These are phyloP conservation scores for Pseudomugil tenellus DNA, from an alignment of 2,797 vertebrate species.

Conservation along the genomic window DNA sequence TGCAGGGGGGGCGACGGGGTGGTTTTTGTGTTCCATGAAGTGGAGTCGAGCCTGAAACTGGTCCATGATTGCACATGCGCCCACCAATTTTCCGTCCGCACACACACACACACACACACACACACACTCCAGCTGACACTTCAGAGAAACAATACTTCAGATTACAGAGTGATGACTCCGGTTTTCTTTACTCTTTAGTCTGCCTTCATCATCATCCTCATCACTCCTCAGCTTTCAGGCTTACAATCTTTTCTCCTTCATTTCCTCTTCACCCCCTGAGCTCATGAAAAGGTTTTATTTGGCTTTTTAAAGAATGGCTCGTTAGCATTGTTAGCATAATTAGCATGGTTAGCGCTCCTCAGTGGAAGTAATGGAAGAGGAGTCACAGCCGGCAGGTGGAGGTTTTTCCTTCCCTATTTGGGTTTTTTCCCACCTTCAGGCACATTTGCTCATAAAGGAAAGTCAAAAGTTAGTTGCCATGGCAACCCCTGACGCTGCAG, in stretches of 20 bases:
- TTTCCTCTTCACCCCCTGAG: neutral
- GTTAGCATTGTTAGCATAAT: constrained; percentile 36
- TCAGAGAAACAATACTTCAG: neutral
- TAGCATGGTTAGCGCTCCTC: constrained; percentile 38
- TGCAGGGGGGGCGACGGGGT: neutral
- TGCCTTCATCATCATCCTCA: constrained; percentile 4
- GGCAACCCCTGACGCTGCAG: constrained; percentile 37
- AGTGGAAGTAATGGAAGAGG: constrained; percentile 11
- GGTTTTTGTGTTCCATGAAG: neutral
- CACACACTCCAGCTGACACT: constrained; percentile 11
- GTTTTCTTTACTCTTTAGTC: neutral
- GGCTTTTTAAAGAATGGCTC: constrained; percentile 7
- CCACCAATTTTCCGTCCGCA: constrained; percentile 24
- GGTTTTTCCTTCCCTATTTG: constrained; percentile 3
- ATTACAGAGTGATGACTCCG: neutral
- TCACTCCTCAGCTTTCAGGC: neutral
- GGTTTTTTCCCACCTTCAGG: constrained; percentile 8
- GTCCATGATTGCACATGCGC: neutral
- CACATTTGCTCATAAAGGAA: constrained; percentile 14
- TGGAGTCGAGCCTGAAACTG: constrained; percentile 28
- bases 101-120: constrained; percentile 12
- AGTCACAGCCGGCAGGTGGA: constrained; percentile 13
- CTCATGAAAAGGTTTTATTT: constrained; percentile 19
- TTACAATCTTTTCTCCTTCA: neutral
- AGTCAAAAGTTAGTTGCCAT: constrained; percentile 34